phyloP scores from a whole-genome alignment of 2,888 invertebrate genomes.

The Dendrolimus houi region DNA sequence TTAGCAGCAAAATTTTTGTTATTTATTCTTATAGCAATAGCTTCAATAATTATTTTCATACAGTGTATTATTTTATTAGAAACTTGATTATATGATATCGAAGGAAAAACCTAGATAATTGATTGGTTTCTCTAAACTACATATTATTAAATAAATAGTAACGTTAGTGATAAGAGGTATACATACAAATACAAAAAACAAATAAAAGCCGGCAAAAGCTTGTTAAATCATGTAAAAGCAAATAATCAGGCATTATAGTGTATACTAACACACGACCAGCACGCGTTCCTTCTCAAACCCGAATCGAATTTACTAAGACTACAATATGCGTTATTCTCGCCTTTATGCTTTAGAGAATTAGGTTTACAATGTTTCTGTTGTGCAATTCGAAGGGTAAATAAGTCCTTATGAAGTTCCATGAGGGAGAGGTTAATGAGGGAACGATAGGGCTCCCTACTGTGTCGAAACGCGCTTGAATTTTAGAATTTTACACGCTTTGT shows the following conservation, averaged over 20 bases:
- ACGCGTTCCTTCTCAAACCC: background rate
- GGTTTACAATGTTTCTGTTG: background rate
- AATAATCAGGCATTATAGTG: slow-evolving; percentile 36
- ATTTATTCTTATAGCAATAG: too few relatives aligned
- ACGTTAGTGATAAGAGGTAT: background rate
- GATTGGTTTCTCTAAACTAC: too few relatives aligned
- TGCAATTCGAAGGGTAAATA: background rate
- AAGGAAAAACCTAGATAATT: too few relatives aligned
- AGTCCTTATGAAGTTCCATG: background rate
- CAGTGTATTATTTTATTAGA: too few relatives aligned
- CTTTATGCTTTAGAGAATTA: background rate
- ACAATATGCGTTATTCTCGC: background rate
- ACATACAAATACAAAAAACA: slow-evolving; percentile 1
- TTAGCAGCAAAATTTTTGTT: too few relatives aligned
- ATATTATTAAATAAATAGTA: background rate
- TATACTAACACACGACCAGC: background rate
- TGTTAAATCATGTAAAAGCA: slow-evolving; percentile 68
- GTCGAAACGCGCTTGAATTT: background rate
- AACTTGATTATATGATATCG: too few relatives aligned
- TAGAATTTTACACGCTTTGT: background rate
- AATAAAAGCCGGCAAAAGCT: slow-evolving; percentile 37
- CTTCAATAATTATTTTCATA: too few relatives aligned
- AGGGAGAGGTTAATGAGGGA: background rate
- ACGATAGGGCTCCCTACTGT: background rate
- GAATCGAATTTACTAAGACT: background rate